Evolutionary conservation across 2,888 invertebrate genomes (phyloP), one percentile per base, ranked within the genome.

Genomic region (Chymomyza procnemis): DNA sequence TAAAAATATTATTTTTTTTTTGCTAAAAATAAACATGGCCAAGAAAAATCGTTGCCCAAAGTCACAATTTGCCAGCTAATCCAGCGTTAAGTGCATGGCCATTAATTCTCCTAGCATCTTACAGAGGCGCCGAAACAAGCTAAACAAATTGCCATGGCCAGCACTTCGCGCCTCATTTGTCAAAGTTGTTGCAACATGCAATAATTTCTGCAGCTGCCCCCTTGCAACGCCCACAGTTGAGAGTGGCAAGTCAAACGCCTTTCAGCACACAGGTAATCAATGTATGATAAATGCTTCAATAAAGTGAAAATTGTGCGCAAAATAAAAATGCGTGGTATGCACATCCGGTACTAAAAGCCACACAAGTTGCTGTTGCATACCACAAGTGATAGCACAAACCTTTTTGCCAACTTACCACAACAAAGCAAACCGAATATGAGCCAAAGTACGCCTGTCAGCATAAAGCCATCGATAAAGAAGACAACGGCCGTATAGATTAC

Each of bases 401-500:
- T 48, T 4, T n/a, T 63, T 14, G 18, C 52, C 30, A 61, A 87
- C 93, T 93, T 92, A 95, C 94, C 92, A 72, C 93, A 92, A 66
- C 92, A 91, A 69, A 94, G 86, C 52, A 94, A 88, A 56, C 95
- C 95, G 61, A 94, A 89, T 65, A 94, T 90, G 30, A 95, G 91
- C 92, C 93, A 93, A 21, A 94, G 86, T 21, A 92, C 90, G 50
- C 94, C 94, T 76, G 92, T 92, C 30, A 93, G 76, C 54, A 90
- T 87, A 50, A 92, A 91, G 57, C 93, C 92, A 74, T 95, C 93
- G 70, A 95, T 92, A 90, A 94, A 95, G 89, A 94, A 94, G 57
- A 94, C 94, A 77, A 96, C 94, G 52, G 94, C 93, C 18, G 95
- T 96, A 89, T 96, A 96, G 65, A 96, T 93, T 47, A 96, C 93